These are phyloP conservation scores for rat (Rattus norvegicus) DNA, from an alignment of 2,113 vertebrate genomes.

Conservation along the genomic window GRCr8 NC_086025.1:113946501-113947000, in stretches of 20 bases:
- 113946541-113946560: not conserved
- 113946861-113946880: not conserved
- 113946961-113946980: not conserved
- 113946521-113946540: not conserved
- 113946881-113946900: not conserved
- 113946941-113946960: not conserved
- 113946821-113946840: not conserved
- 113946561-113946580: not conserved
- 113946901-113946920: not conserved
- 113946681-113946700: not conserved
- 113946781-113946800: not conserved
- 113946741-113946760: not conserved
- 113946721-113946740: not conserved
- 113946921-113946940: not conserved
- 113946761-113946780: not conserved
- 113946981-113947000: not conserved
- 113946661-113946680: not conserved
- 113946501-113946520: not conserved
- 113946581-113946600: not conserved
- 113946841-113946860: not conserved
- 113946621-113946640: not conserved
- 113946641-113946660: not conserved
- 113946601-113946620: not conserved
- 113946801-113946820: not conserved
- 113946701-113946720: not conserved